These are phyloP conservation scores for Empidonax traillii DNA, from an alignment of 2,113 vertebrate genomes.

Conservation along the genomic window DNA sequence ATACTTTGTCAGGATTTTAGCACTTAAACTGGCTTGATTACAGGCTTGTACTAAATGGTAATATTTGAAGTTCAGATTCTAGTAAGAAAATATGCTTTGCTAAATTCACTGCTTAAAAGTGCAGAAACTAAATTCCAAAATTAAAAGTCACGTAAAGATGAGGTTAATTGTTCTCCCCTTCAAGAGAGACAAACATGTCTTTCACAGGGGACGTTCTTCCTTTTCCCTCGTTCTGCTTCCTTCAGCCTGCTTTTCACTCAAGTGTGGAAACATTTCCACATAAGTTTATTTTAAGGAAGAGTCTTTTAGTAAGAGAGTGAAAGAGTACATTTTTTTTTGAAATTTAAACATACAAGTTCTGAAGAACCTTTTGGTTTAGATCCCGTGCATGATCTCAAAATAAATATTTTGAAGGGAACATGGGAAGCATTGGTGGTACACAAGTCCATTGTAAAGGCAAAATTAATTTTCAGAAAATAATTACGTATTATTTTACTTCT, in stretches of 20 bases:
- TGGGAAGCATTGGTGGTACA: too few species aligned
- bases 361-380: background rate
- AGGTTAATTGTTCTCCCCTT: background rate
- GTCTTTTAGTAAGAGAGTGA: background rate
- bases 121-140: background rate
- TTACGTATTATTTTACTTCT: fast-evolving
- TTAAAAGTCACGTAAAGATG: background rate
- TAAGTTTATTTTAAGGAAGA: background rate
- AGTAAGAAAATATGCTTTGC: fast-evolving
- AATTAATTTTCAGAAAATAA: background rate
- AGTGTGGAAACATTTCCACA: background rate
- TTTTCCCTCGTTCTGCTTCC: fast-evolving
- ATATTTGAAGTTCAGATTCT: background rate
- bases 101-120: background rate
- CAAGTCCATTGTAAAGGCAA: background rate
- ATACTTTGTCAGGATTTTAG: background rate
- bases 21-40: background rate
- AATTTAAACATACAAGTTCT: background rate
- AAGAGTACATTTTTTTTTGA: background rate
- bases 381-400: background rate
- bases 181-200: fast-evolving
- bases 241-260: too few species aligned
- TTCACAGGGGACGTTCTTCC: background rate
- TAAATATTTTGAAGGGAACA: background rate
- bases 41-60: background rate